Percentiles rank a stretch among this genome's conserved stretches.
Conservation (phyloP, 2,113 vertebrate species). For the Sinocyclocheilus grahami region DNA sequence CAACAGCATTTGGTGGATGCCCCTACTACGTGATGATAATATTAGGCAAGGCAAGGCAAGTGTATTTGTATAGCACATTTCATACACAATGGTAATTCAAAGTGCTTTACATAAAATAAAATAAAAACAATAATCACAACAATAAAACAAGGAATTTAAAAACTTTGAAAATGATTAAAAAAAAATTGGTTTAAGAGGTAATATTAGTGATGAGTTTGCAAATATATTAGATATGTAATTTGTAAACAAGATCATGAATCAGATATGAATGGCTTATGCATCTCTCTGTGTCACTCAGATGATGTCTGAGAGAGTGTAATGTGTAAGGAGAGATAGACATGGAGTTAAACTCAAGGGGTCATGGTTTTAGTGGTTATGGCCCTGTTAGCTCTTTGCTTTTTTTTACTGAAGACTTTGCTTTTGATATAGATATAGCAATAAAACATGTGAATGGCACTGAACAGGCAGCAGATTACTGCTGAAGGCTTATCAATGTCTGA, state of each 20-base stretch:
- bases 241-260: background rate
- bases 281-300: slow-evolving; percentile 4
- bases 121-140: too few species aligned
- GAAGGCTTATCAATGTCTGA: background rate
- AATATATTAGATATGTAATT: background rate
- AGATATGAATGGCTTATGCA: background rate
- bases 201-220: background rate
- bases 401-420: background rate
- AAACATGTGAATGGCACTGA: background rate
- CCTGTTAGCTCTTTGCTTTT: background rate
- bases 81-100: too few species aligned
- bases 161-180: too few species aligned
- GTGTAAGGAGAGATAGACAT: background rate
- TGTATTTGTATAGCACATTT: too few species aligned
- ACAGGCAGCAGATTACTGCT: background rate
- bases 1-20: background rate
- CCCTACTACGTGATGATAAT: background rate
- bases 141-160: too few species aligned
- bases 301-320: background rate
- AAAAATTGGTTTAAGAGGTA: background rate
- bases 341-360: background rate
- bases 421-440: background rate
- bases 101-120: too few species aligned
- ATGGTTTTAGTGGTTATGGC: background rate
- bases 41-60: background rate